phyloP scores from a whole-genome alignment of 2,113 vertebrate species.

The Notothenia coriiceps region DNA sequence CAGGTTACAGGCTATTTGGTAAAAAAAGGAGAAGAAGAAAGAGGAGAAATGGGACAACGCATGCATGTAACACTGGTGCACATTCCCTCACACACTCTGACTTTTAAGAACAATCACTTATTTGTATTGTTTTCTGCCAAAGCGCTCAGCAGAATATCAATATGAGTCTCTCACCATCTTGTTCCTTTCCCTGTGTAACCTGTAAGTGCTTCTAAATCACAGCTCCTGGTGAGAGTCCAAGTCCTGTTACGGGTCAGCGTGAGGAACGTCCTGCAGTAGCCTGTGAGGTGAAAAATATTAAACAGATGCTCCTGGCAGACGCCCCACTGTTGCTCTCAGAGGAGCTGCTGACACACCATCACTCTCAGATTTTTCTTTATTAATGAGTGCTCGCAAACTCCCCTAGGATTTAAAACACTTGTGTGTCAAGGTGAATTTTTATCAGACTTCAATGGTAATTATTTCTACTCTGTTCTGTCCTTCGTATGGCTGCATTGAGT shows the following conservation, averaged over 20 bases:
- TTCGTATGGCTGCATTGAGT: slow-evolving; percentile 26
- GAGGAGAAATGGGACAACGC: slow-evolving; percentile 14
- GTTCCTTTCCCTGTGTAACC: slow-evolving; percentile 43
- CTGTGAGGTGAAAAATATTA: slow-evolving; percentile 48
- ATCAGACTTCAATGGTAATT: slow-evolving; percentile 34
- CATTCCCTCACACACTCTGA: neutral
- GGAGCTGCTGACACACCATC: slow-evolving; percentile 30
- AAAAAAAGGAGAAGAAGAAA: slow-evolving; percentile 19
- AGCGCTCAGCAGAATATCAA: slow-evolving; percentile 56
- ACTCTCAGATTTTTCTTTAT: slow-evolving; percentile 55
- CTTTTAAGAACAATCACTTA: slow-evolving; percentile 53
- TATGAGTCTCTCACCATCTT: slow-evolving; percentile 18
- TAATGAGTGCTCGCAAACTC: slow-evolving; percentile 34
- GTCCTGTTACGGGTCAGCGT: slow-evolving; percentile 35
- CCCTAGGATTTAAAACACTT: slow-evolving; percentile 30
- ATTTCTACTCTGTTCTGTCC: slow-evolving; percentile 22
- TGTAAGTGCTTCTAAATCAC: slow-evolving; percentile 70
- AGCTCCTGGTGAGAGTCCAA: slow-evolving; percentile 54
- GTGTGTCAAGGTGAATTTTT: slow-evolving; percentile 57
- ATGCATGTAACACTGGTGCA: slow-evolving; percentile 1
- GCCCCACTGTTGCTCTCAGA: slow-evolving; percentile 23
- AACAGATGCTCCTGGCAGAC: slow-evolving; percentile 46
- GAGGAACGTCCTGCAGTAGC: slow-evolving; percentile 56
- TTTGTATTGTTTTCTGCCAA: slow-evolving; percentile 63
- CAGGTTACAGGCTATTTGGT: slow-evolving; percentile 16